Evolutionary conservation across 2,888 invertebrate species (phyloP).

Genomic region (Dicycla oo): DNA sequence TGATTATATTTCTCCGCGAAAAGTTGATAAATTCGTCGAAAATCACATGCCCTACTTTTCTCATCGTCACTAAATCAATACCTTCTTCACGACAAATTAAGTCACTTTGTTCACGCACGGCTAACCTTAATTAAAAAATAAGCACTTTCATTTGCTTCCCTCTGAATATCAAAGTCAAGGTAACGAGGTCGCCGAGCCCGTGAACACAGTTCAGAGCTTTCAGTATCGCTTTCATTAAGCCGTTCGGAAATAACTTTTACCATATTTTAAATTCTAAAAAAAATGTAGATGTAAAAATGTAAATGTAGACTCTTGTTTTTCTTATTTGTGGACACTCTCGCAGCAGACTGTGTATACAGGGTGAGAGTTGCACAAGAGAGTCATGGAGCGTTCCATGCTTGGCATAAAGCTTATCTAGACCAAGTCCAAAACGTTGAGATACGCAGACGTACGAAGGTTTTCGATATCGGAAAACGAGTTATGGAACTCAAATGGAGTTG

Average conservation of each 20-base stretch:
- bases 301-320: too few species aligned
- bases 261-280: neutral
- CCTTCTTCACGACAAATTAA: conserved; percentile 12
- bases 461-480: too few species aligned
- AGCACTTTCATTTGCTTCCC: conserved; percentile 61
- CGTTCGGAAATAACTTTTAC: conserved; percentile 15
- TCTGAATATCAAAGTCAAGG: conserved; percentile 73
- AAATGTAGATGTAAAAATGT: too few species aligned
- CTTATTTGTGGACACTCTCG: too few species aligned
- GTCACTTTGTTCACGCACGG: conserved; percentile 18
- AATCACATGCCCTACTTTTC: neutral
- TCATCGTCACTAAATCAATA: conserved; percentile 1
- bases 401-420: too few species aligned
- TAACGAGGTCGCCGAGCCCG: conserved; percentile 62
- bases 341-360: too few species aligned
- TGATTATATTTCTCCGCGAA: neutral
- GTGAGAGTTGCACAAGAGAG: too few species aligned
- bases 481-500: too few species aligned
- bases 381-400: too few species aligned
- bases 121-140: conserved; percentile 57
- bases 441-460: too few species aligned
- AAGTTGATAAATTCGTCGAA: neutral
- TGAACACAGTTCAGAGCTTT: conserved; percentile 34
- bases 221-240: conserved; percentile 46
- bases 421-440: too few species aligned